Evolutionary conservation across 2,888 invertebrate species (phyloP).

Genomic region (Mongoloraphidia duomilia): DNA sequence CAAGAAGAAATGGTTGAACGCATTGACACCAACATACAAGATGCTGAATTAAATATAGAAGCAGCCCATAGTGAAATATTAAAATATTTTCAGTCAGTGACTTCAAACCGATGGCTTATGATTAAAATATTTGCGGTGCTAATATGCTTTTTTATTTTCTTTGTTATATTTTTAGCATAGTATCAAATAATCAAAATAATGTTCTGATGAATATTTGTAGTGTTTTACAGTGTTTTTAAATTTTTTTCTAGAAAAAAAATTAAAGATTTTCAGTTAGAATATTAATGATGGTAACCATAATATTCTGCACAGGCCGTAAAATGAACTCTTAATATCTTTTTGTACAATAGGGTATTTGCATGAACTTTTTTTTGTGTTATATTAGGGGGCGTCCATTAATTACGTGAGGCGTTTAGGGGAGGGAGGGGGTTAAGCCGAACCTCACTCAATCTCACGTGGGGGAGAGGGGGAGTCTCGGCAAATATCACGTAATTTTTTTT

Average conservation of each 20-base stretch:
- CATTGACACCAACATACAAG: slow-evolving; percentile 93
- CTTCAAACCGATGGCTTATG: slow-evolving; percentile 97
- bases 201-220: background rate
- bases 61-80: slow-evolving; percentile 94
- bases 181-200: background rate
- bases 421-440: too few species aligned
- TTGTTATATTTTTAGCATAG: slow-evolving; percentile 91
- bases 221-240: background rate
- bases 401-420: too few species aligned
- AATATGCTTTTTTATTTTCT: slow-evolving; percentile 98
- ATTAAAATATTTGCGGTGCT: slow-evolving; percentile 97
- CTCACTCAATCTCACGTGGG: too few species aligned
- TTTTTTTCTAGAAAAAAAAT: background rate
- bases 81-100: slow-evolving; percentile 93
- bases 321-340: too few species aligned
- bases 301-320: too few species aligned
- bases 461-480: too few species aligned
- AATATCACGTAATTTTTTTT: too few species aligned
- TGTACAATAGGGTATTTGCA: too few species aligned
- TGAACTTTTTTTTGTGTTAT: too few species aligned
- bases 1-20: slow-evolving; percentile 97
- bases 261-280: too few species aligned
- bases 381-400: too few species aligned
- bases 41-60: slow-evolving; percentile 91
- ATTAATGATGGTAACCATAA: too few species aligned